Percentiles rank a stretch among this genome's conserved stretches.
These are phyloP conservation scores for Simalia tracyae DNA, from an alignment of 2,797 vertebrate genomes.

Conservation along the genomic window DNA sequence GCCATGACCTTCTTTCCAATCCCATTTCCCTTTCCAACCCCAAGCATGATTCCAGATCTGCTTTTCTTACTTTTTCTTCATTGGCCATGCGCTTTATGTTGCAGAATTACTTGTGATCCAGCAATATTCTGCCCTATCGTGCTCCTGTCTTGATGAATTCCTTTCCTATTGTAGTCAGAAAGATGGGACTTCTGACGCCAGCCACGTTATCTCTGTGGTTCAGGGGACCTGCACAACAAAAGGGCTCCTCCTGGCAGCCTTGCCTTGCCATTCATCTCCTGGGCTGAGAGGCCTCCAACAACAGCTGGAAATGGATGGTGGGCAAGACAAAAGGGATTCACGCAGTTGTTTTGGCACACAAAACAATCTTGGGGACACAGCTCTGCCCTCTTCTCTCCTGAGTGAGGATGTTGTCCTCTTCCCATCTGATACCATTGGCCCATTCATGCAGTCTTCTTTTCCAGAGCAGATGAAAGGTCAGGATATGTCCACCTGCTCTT, in stretches of 20 bases:
- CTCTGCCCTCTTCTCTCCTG: too few relatives aligned
- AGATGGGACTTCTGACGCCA: not conserved
- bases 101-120: not conserved
- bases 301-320: not conserved
- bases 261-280: not conserved
- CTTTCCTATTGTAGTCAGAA: not conserved
- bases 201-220: slow-evolving; percentile 8
- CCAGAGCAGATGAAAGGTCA: not conserved
- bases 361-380: not conserved
- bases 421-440: slow-evolving; percentile 17
- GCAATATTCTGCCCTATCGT: fast-evolving
- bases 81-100: not conserved
- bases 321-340: not conserved
- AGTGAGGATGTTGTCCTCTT: not conserved
- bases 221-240: slow-evolving; percentile 19
- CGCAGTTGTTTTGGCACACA: not conserved
- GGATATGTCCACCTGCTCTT: not conserved
- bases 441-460: not conserved
- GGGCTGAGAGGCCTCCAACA: not conserved
- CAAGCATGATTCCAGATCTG: too few relatives aligned
- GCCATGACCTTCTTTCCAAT: not conserved
- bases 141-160: fast-evolving
- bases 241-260: not conserved
- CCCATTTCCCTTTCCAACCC: not conserved
- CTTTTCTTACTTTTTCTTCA: not conserved